These are phyloP conservation scores for Machimus atricapillus DNA, from an alignment of 2,888 invertebrate genomes.

Conservation along the genomic window DNA sequence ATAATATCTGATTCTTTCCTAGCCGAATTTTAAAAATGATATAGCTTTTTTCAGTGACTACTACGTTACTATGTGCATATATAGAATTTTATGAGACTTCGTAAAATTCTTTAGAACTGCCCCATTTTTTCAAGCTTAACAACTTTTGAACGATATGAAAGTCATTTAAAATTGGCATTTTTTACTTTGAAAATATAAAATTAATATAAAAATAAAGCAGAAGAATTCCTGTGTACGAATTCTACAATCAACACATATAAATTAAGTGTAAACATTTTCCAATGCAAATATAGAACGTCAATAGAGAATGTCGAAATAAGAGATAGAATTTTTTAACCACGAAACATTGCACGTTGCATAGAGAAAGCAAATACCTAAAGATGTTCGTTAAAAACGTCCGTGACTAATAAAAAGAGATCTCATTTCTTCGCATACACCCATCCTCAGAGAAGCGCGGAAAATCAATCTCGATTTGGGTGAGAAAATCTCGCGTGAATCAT, in stretches of 20 bases:
- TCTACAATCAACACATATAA: background rate
- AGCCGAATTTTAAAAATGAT: too few relatives aligned
- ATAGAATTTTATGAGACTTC: background rate
- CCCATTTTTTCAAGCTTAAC: too few relatives aligned
- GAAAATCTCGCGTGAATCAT: constrained; percentile 42
- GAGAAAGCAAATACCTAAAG: background rate
- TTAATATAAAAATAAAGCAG: background rate
- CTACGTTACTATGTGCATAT: background rate
- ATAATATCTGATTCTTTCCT: too few relatives aligned
- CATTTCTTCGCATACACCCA: background rate
- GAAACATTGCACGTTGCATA: background rate
- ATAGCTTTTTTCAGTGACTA: too few relatives aligned
- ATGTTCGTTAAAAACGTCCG: background rate
- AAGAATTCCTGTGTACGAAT: background rate
- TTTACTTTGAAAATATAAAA: background rate
- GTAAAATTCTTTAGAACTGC: background rate
- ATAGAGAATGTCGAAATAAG: background rate
- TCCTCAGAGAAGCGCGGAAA: background rate
- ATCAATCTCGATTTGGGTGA: constrained; percentile 43
- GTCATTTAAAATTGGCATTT: background rate
- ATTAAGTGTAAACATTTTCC: background rate
- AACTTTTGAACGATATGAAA: background rate
- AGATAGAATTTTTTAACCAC: background rate
- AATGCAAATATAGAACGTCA: background rate
- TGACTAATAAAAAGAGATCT: constrained; percentile 15